phyloP scores from a whole-genome alignment of 2,888 invertebrate genomes.

The Ennomos quercinarius region DNA sequence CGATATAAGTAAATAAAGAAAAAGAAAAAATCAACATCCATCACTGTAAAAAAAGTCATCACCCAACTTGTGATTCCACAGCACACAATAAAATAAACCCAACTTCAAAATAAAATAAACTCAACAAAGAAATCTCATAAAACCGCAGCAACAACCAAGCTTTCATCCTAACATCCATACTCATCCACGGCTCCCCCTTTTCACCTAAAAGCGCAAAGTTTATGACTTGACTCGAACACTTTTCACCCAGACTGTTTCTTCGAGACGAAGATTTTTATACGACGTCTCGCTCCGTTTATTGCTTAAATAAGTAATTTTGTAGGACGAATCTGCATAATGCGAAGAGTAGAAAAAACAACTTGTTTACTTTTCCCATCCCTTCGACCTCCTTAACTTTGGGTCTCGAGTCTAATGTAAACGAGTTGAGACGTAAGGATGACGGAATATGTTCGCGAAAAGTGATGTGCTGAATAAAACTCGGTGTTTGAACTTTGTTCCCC shows the following conservation, averaged over 20 bases:
- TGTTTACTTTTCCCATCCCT: conserved; percentile 58
- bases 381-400: conserved; percentile 30
- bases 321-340: conserved; percentile 80
- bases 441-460: conserved; percentile 16
- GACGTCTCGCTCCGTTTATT: conserved; percentile 75
- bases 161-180: conserved; percentile 30
- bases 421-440: conserved; percentile 46
- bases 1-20: too few species aligned
- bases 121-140: conserved; percentile 17
- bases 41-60: too few species aligned
- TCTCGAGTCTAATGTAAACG: conserved; percentile 55
- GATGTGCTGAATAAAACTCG: conserved; percentile 8
- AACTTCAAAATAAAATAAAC: conserved; percentile 8
- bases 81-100: neutral
- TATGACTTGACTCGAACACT: conserved; percentile 46
- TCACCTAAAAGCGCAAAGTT: conserved; percentile 18
- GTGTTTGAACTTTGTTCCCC: neutral
- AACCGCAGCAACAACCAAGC: conserved; percentile 47
- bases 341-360: conserved; percentile 69
- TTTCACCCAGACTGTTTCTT: conserved; percentile 44
- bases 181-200: conserved; percentile 20
- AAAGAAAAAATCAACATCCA: too few species aligned
- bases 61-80: too few species aligned
- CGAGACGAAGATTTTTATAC: conserved; percentile 75
- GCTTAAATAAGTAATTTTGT: conserved; percentile 80